Base-by-base conservation (phyloP, 2,113 vertebrate genomes). In the Irena cyanogastra region DNA sequence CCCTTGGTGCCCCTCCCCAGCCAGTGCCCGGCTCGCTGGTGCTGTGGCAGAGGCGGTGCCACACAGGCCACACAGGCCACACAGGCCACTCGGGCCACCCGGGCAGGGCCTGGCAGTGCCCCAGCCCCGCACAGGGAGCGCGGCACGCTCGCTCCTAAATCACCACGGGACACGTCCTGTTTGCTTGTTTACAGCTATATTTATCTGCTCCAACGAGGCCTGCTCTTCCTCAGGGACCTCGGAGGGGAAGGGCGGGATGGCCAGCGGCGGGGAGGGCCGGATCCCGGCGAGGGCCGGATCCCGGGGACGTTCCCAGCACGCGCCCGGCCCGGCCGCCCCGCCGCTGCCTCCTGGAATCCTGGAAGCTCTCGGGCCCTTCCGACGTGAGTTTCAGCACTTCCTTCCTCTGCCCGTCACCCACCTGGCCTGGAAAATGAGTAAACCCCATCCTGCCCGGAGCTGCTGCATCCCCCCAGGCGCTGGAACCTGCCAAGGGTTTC, bases 181-280 rank as follows among this genome's bases (percentile, higher is more conserved):
- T 97, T 96, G 94, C 93, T 97, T 95, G 94, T 96, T 97, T 94
- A 96, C 86, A 11, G 88, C 97, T 97, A 97, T 95, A 96, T 97
- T 97, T 97, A 95, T 97, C 95, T 85, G 71, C 93, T 89, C 74
- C 82, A 21, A 45, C 16, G 41, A 87, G 90, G 92, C 77, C 41
- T 7, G 74, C 83, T 97, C 96, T 97, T 97, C 95, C 96, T 97
- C 94, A 96, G 96, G 85, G 96, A 92, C 28, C 93, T 95, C 86
- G 1, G 52, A 97, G 80, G 95, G 96, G 94, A 95, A 95, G 96
- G 94, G 95, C 94, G 94, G 92, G 90, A 92, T 91, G 94, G 66
- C 7, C 44, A 33, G 70, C 2, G 7, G 31, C 1, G 45, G 49
- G 93, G 83, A 93, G 87, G 83, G 53, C 91, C 92, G 87, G 85